phyloP scores from a whole-genome alignment of 2,797 vertebrate species.

The Clangula hyemalis region DNA sequence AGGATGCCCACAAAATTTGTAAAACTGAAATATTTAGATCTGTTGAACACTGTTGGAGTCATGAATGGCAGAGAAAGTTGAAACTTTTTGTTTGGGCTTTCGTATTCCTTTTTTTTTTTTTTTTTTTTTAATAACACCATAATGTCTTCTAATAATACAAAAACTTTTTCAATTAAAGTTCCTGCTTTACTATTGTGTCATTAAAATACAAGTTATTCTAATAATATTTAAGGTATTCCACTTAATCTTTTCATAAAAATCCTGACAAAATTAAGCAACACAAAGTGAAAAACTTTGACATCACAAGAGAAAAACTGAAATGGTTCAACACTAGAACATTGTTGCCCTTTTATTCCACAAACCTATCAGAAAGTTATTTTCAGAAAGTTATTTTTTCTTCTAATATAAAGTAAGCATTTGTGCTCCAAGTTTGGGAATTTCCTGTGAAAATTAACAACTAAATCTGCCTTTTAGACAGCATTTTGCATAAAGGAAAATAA shows the following conservation, averaged over 20 bases:
- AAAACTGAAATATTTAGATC: neutral
- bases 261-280: neutral
- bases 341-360: neutral
- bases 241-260: neutral
- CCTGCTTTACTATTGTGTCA: neutral
- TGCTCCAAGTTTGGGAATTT: neutral
- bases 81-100: neutral
- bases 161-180: fast-evolving
- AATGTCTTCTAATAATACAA: neutral
- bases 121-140: neutral
- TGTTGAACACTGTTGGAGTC: neutral
- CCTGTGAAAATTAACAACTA: neutral
- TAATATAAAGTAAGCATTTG: neutral
- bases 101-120: neutral
- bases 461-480: neutral
- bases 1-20: neutral
- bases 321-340: neutral
- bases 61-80: neutral
- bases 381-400: neutral
- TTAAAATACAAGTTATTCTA: neutral
- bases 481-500: neutral
- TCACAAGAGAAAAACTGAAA: neutral
- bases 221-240: neutral
- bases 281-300: neutral
- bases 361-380: fast-evolving